Evolutionary conservation across 2,113 vertebrate species (phyloP), one percentile per base, ranked within the genome.

Genomic region (Oxygymnocypris stewartii): DNA sequence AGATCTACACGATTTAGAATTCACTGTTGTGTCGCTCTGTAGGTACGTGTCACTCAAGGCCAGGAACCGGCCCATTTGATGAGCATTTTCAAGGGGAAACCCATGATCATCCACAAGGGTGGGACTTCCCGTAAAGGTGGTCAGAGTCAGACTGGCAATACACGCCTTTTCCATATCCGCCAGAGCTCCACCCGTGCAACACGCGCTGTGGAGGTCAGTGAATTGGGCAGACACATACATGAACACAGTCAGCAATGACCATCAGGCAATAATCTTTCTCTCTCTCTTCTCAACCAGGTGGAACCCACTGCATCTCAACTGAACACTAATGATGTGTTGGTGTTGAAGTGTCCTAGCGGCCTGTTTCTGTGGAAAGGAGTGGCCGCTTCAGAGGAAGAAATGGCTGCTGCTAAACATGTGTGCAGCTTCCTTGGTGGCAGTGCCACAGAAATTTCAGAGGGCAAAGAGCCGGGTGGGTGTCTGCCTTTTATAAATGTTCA

Each of bases 41-140:
- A 96, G 95, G 93, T 95, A n/a, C 93, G 94, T 25, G 95, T 96
- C 78, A 94, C 92, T 85, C 95, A 95, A 87, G 93, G 94, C 71
- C 89, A 94, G 85, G 95, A 96, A 87, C 95, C 95, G 1, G 25
- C 94, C 59, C 95, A 96, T 84, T 90, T 96, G 63, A 90, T 95
- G 88, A 95, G 94, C 79, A 1, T 95, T 73, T 96, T 95, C 79
- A 94, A 94, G 82, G 84, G 86, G 61, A 94, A 94, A 49, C 92
- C 92, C 12, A 76, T 96, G 91, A 85, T 95, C 65, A 87, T 95
- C 69, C 86, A 94, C 86, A 51, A 89, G 73, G 95, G 95, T 2
- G 95, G 95, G n/a, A 95, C 95, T 1, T 93, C 91, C 63, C 90
- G 92, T 2, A 47, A 87, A 16, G 42, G 63, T 3, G 93, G 93